A percentile compares a stretch with the other conserved stretches of the same genome.
Conservation (phyloP, 2,113 vertebrate species). For the Bungarus multicinctus region DNA sequence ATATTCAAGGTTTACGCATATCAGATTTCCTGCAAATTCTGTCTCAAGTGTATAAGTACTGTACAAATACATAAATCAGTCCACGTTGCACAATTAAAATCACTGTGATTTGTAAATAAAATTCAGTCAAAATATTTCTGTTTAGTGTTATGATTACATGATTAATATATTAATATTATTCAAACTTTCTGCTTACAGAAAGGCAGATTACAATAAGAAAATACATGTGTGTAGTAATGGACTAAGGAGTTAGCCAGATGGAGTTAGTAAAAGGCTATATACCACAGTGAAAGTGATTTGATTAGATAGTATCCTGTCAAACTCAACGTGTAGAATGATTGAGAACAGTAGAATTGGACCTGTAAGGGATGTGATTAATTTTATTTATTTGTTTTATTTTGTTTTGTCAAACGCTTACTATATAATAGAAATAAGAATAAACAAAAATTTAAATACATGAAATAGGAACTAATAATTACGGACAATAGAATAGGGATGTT, state of each 20-base stretch:
- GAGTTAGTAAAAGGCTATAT: neutral
- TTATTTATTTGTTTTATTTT: too few relatives aligned
- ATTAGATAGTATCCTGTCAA: neutral
- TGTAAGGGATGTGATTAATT: neutral
- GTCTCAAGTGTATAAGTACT: constrained; percentile 48
- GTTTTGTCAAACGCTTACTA: too few relatives aligned
- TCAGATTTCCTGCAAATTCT: constrained; percentile 52
- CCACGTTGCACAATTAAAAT: constrained; percentile 72
- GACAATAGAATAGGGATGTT: too few relatives aligned
- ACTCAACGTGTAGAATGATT: neutral
- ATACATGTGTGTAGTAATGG: neutral
- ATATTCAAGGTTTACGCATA: neutral
- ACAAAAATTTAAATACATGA: too few relatives aligned
- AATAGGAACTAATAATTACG: too few relatives aligned
- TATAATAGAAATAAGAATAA: too few relatives aligned
- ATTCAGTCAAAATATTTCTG: constrained; percentile 54
- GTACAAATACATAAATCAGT: constrained; percentile 53
- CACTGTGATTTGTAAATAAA: constrained; percentile 75
- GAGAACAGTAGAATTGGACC: neutral
- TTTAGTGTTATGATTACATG: constrained; percentile 62
- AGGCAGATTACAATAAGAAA: neutral
- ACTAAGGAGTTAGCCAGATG: neutral
- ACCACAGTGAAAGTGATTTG: neutral
- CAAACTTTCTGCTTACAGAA: neutral
- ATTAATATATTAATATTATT: too few relatives aligned